Evolutionary conservation across 2,888 invertebrate genomes (phyloP), one percentile per base, ranked within the genome.

Genomic region (Papilio demoleus): DNA sequence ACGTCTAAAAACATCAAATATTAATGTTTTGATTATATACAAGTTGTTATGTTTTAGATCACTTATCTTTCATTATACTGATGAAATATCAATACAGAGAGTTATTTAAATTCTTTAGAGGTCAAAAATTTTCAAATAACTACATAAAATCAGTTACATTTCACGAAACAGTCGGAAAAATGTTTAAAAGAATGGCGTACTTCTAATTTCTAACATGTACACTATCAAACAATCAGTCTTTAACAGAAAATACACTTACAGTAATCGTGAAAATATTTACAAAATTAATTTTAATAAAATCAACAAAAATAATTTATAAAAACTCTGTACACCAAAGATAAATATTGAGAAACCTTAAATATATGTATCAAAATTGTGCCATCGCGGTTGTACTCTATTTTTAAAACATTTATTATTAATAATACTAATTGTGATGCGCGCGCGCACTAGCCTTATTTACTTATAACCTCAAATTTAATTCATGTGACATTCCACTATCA

Each of bases 201-300:
- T 34, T 31, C 59, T 70, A 67, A 27, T 50, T 19, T 36, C 36
- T 64, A 66, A 65, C 45, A 24, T 42, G 34, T 70, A 66, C 59
- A 59, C 59, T 67, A 61, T 74, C 82, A 86, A 89, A 88, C 86
- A 84, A 90, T 91, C 92, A 92, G 92, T 91, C 92, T 92, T 90
- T 83, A 90, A 91, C 87, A 83, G 68, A 89, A 90, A 90, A 88
- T 82, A 85, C 80, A 76, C 75, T 76, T 79, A 79, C 76, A 83
- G 81, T 47, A n/a, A n/a, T n/a, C n/a, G n/a, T 76, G 75, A 74
- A 19, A 76, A 76, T 63, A 66, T 69, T 58, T 65, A 70, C 70
- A 69, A 60, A 68, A 36, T 9, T 53, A 45, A 14, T 72, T 75
- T 75, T 76, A 71, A 72, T 77, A 77, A 79, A 80, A 77, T 80